These are phyloP conservation scores for Drosophila differens DNA, from an alignment of 2,888 invertebrate genomes.

Conservation along the genomic window DNA sequence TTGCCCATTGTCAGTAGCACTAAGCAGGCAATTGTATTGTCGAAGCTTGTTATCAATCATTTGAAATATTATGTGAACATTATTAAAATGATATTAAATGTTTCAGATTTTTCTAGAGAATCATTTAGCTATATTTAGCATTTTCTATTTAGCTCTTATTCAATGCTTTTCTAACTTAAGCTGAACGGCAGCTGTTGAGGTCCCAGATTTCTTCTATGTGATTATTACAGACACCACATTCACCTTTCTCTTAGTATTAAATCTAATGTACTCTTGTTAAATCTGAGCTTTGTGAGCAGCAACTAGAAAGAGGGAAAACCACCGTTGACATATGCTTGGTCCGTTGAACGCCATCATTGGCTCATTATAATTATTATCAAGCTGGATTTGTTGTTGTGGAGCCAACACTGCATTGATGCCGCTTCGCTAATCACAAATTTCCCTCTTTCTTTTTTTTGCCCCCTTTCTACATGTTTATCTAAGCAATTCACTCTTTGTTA, in stretches of 20 bases:
- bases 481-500: constrained; percentile 62
- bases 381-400: constrained; percentile 14
- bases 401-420: constrained; percentile 14
- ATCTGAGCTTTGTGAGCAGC: background rate
- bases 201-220: background rate
- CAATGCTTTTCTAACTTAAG: rapidly evolving
- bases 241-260: constrained; percentile 13
- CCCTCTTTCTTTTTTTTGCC: background rate
- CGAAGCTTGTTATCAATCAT: too few relatives aligned
- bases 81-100: background rate
- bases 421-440: background rate
- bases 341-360: constrained; percentile 44
- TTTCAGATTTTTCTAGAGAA: background rate
- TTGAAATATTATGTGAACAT: background rate
- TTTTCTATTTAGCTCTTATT: background rate
- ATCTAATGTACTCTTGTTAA: constrained; percentile 2
- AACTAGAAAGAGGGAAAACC: constrained; percentile 19
- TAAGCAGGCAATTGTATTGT: background rate
- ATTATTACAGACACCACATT: background rate
- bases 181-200: background rate
- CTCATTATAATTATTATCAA: constrained; percentile 48
- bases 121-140: background rate
- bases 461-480: constrained; percentile 37
- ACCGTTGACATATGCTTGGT: constrained; percentile 32
- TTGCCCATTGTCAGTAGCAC: background rate